Evolutionary conservation across 2,888 invertebrate genomes (phyloP).

Genomic region (Drosophila parthenogenetica): DNA sequence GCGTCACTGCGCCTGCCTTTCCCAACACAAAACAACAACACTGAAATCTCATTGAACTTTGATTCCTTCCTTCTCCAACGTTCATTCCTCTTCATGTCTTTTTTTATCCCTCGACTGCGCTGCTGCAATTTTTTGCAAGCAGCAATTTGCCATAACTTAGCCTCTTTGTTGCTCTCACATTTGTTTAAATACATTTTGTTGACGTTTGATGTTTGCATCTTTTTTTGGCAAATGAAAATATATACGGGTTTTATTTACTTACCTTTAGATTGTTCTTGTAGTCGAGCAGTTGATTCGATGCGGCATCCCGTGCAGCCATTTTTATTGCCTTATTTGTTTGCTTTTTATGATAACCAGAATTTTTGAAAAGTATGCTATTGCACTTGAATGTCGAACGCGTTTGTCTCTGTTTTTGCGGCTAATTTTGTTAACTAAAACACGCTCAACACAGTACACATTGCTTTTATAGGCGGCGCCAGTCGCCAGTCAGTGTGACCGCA

Average conservation of each 20-base stretch:
- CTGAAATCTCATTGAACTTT: slow-evolving; percentile 39
- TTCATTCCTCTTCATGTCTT: slow-evolving; percentile 1
- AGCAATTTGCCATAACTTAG: slow-evolving; percentile 1
- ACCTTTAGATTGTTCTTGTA: slow-evolving; percentile 88
- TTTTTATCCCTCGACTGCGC: slow-evolving; percentile 11
- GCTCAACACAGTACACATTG: slow-evolving; percentile 45
- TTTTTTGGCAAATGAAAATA: slow-evolving; percentile 27
- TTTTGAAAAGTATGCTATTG: slow-evolving; percentile 41
- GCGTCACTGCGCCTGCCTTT: slow-evolving; percentile 3
- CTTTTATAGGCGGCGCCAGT: slow-evolving; percentile 57
- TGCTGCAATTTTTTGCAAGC: slow-evolving; percentile 5
- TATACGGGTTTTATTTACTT: slow-evolving; percentile 55
- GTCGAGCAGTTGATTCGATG: slow-evolving; percentile 88
- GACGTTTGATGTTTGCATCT: slow-evolving; percentile 1
- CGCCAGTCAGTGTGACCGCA: slow-evolving; percentile 33
- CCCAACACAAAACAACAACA: slow-evolving; percentile 17
- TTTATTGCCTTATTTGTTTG: slow-evolving; percentile 45
- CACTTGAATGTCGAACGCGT: slow-evolving; percentile 32
- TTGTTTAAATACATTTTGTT: slow-evolving; percentile 19
- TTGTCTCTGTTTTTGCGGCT: slow-evolving; percentile 26
- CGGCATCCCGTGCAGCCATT: slow-evolving; percentile 86
- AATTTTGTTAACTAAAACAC: slow-evolving; percentile 66
- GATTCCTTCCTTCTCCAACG: slow-evolving; percentile 11
- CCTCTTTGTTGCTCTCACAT: slow-evolving; percentile 4
- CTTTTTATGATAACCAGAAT: slow-evolving; percentile 50